Evolutionary conservation across 2,113 vertebrate genomes (phyloP).

Genomic region (Engystomops pustulosus): DNA sequence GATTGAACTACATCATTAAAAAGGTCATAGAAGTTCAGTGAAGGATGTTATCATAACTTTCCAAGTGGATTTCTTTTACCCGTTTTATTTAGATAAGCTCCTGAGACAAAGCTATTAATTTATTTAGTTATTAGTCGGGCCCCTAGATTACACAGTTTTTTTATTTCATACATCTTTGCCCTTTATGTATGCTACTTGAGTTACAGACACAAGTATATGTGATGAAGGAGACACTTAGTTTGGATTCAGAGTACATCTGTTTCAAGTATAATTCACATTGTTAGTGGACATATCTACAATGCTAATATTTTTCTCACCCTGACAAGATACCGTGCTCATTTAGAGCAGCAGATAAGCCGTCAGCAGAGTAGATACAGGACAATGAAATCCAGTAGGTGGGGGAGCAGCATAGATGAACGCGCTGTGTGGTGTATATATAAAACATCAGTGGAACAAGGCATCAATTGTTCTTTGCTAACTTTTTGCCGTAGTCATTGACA

Average conservation of each 20-base stretch:
- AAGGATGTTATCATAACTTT: background rate
- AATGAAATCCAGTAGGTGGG: constrained; percentile 1
- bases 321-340: background rate
- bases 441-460: background rate
- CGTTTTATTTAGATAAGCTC: background rate
- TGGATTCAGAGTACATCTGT: constrained; percentile 2
- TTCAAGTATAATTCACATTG: constrained; percentile 33
- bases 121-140: background rate
- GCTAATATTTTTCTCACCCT: constrained; percentile 20
- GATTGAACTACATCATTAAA: too few relatives aligned
- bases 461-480: background rate
- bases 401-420: background rate
- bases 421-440: constrained; percentile 16
- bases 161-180: background rate
- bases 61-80: background rate
- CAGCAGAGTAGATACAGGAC: background rate
- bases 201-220: background rate
- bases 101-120: background rate
- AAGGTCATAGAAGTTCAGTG: background rate
- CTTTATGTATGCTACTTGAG: background rate
- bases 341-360: background rate
- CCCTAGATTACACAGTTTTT: background rate
- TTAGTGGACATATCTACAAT: constrained; percentile 14
- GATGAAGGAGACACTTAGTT: background rate
- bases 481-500: constrained; percentile 11